Conservation (phyloP, 2,113 vertebrate genomes). For the Calcarius ornatus region DNA sequence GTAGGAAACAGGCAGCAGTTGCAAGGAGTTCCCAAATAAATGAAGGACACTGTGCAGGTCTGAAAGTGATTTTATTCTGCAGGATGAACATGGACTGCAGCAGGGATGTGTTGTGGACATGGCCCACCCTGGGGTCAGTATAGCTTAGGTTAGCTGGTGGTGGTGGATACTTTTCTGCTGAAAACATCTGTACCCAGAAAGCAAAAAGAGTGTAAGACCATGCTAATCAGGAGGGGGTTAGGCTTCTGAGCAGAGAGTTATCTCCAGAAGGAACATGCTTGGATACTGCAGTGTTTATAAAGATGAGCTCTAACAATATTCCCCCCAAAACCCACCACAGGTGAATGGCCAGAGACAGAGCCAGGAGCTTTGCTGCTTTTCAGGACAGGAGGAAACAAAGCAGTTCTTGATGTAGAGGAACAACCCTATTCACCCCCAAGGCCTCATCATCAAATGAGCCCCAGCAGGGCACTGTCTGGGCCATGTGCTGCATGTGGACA, state of each 20-base stretch:
- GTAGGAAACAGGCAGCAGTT: background rate
- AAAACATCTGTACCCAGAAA: background rate
- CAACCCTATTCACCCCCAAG: background rate
- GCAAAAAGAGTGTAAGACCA: background rate
- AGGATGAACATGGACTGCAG: background rate
- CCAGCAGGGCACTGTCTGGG: background rate
- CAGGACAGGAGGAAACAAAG: background rate
- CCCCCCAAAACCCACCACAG: background rate
- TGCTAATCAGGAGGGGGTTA: background rate
- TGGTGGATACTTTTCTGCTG: background rate
- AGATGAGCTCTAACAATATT: background rate
- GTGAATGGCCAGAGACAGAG: background rate
- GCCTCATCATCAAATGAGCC: fast-evolving
- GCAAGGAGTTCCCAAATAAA: background rate
- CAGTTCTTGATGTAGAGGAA: background rate
- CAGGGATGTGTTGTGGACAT: background rate
- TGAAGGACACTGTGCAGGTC: background rate
- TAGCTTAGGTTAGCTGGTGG: background rate
- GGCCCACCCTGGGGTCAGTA: background rate
- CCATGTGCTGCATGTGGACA: background rate
- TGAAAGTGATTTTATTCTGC: slow-evolving; percentile 24
- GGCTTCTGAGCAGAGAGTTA: background rate
- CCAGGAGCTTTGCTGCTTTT: background rate
- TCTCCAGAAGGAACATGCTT: background rate
- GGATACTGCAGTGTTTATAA: background rate